Evolutionary conservation across 2,888 invertebrate species (phyloP), one percentile per base, ranked within the genome.

Genomic region (Heliconius cydno): DNA sequence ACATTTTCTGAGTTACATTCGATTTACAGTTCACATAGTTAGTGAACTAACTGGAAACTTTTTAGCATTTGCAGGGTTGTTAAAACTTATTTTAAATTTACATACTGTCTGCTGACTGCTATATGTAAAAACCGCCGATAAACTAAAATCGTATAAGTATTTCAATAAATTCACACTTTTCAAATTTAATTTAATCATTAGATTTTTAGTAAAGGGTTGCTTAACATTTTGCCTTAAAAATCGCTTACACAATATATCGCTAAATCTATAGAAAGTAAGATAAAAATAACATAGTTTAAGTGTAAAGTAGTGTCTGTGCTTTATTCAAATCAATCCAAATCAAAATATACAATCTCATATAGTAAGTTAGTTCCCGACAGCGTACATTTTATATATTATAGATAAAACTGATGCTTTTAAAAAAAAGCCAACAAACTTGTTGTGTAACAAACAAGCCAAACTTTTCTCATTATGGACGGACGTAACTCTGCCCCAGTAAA

Each of bases 381-480:
- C 57, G n/a, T 60, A n/a, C 60, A n/a, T 60, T 1, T n/a, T 19
- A 41, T 34, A 12, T 41, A 41, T 12, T 78, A 67, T 74, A 66
- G 46, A 76, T 67, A 68, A 68, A 70, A 46, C 41, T 73, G 60
- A 46, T 46, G 41, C 72, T 76, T 76, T 76, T 76, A 60, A 60
- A 72, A 76, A n/a, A 79, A 70, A 76, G 28, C 66, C 38, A 74
- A 70, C 72, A 57, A 78, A 34, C 72, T 67, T 80, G 80, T 77
- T 81, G 79, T 65, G 60, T 67, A 78, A 65, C 52, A 52, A 34
- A 15, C 52, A 60, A 34, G 70, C 34, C 25, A 75, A 80, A 80
- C 71, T 80, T 80, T 80, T 80, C 80, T 80, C 78, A 80, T 80
- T 80, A 80, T 34, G 57, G 66, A 13, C 65, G 78, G 41, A 57